Evolutionary conservation across 2,888 invertebrate species (phyloP), one percentile per base, ranked within the genome.

Genomic region (Thera obeliscata): DNA sequence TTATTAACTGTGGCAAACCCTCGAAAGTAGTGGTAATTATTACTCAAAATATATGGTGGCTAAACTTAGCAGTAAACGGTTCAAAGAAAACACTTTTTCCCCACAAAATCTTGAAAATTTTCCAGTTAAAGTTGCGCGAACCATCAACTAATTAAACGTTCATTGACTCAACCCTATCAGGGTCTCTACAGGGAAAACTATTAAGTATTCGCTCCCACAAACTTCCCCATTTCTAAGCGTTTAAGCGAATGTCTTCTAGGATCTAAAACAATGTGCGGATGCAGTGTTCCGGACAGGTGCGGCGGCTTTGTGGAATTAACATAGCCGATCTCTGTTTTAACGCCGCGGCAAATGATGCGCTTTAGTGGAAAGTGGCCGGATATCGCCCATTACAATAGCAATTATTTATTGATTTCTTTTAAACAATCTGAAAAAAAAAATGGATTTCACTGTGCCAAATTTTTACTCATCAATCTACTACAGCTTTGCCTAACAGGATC

Each of bases 201-300:
- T 66, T 62, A 50, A 69, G 66, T 67, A 70, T 70, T 65, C 71
- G 65, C 70, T 74, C 68, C 71, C 67, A 69, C 56, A 57, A 67
- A 63, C 62, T 69, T 70, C 67, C 66, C 64, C 58, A 57, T 62
- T 64, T 56, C 61, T 62, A 67, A 69, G 57, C 61, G 63, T 48
- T 70, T 54, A 76, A 74, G 75, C 71, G 73, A 73, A 78, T 78
- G 80, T 83, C 81, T 87, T 82, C 82, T 86, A 82, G 83, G 86
- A 88, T 86, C 78, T 78, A 84, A 22, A 81, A 91, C 92, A 92
- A 91, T 91, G 91, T 76, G 83, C 92, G 92, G 92, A 93, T 90
- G 85, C 80, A 69, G 78, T 78, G 88, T 89, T 89, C 91, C 92
- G 91, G 89, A 87, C 90, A 90, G 90, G 88, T 91, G 90, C 67